Conservation (phyloP, 2,113 vertebrate species). For the Megaceryle maxima region DNA sequence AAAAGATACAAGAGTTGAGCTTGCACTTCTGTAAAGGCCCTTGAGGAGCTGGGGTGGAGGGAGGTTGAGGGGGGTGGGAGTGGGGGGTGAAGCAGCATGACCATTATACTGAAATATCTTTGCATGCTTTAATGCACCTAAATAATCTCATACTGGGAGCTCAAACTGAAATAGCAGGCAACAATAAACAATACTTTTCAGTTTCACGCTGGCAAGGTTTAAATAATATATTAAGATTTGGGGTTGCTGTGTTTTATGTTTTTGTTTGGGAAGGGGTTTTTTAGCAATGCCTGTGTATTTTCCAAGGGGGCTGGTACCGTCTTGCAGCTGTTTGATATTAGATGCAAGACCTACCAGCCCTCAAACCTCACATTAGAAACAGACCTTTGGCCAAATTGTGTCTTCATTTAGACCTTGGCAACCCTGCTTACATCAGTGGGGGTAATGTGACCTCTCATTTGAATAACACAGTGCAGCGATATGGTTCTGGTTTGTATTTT, state of each 20-base stretch:
- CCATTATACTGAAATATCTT: neutral
- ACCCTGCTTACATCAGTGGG: conserved; percentile 32
- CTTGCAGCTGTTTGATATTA: conserved; percentile 69
- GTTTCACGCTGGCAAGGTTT: neutral
- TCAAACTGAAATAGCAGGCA: neutral
- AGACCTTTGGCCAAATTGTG: conserved; percentile 63
- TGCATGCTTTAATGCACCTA: neutral
- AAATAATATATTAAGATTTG: neutral
- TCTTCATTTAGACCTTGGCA: conserved; percentile 65
- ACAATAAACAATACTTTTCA: neutral
- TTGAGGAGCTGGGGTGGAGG: neutral
- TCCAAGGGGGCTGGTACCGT: conserved; percentile 9
- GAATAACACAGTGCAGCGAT: neutral
- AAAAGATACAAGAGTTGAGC: neutral
- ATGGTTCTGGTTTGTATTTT: conserved; percentile 42
- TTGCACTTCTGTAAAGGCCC: neutral
- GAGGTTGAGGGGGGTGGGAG: no score
- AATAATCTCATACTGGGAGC: neutral
- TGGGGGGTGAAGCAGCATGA: neutral
- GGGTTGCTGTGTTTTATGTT: neutral
- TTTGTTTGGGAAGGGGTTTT: neutral
- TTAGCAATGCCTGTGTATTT: neutral
- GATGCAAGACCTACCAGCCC: conserved; percentile 50
- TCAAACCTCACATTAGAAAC: conserved; percentile 67
- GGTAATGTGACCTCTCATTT: conserved; percentile 56